Evolutionary conservation across 2,888 invertebrate genomes (phyloP).

Genomic region (Gnatocerus cornutus): DNA sequence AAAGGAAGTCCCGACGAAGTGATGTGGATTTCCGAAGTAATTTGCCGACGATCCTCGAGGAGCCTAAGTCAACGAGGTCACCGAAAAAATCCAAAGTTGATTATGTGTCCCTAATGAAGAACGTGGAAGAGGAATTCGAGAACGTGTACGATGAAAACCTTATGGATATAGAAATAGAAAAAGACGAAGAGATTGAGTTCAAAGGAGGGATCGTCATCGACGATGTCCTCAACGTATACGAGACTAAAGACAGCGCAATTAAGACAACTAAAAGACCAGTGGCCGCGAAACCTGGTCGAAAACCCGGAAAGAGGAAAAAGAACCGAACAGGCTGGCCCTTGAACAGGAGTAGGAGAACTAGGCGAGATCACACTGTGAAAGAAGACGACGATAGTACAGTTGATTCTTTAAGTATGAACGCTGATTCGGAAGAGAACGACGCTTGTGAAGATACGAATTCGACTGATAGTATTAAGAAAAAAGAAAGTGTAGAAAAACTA

Average conservation of each 20-base stretch:
- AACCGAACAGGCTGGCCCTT: conserved; percentile 89
- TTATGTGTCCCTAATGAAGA: conserved; percentile 66
- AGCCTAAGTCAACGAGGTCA: conserved; percentile 41
- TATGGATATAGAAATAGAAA: conserved; percentile 59
- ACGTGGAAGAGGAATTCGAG: conserved; percentile 71
- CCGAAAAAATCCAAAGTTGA: conserved; percentile 63
- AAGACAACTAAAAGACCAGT: conserved; percentile 29
- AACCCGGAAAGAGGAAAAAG: conserved; percentile 75
- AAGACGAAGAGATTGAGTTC: conserved; percentile 68
- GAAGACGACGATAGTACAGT: conserved; percentile 60
- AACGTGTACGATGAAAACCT: conserved; percentile 55
- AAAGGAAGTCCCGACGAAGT: conserved; percentile 66
- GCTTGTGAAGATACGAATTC: conserved; percentile 54
- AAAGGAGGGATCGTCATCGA: conserved; percentile 60
- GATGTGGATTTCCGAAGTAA: conserved; percentile 50
- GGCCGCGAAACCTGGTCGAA: conserved; percentile 58
- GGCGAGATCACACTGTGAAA: conserved; percentile 63
- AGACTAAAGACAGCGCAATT: conserved; percentile 65
- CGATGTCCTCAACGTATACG: conserved; percentile 69
- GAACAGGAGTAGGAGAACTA: conserved; percentile 72
- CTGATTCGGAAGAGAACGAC: conserved; percentile 58
- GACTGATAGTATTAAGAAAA: conserved; percentile 59
- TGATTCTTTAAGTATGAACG: conserved; percentile 59
- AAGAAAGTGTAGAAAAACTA: conserved; percentile 45
- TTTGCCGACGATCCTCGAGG: conserved; percentile 61